Base-by-base conservation (phyloP, 2,797 vertebrate genomes). In the Streptopelia turtur region DNA sequence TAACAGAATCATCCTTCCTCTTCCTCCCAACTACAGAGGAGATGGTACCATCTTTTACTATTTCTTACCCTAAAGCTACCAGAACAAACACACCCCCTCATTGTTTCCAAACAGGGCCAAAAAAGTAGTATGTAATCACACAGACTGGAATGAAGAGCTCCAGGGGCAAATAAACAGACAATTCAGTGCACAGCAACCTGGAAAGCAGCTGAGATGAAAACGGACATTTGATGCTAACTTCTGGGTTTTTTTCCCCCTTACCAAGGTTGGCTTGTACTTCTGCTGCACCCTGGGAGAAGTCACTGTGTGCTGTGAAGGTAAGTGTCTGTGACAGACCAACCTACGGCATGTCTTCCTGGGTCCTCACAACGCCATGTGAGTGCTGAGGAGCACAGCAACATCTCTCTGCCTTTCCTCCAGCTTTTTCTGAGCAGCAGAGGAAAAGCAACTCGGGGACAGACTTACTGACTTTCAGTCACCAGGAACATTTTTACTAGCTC, bases 11-110 rank as follows among this genome's bases (percentile, higher is more conserved):
- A 41, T 66, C 6, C 10, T 69, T 95, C 59, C n/a, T 76, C 72
- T 92, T 93, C 83, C 65, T 89, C 87, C 66, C 70, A 83, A 3
- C 65, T 81, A 87, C 72, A 93, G 52, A 90, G 37, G 27, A 94
- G 92, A 88, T 24, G 15, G 89, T 71, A 85, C 80, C 25, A n/a
- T 91, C 39, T 86, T 89, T 24, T 91, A 66, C 85, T 96, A 76
- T 83, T 94, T 88, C 63, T 88, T 75, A 84, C 84, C 93, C 92
- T 96, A 85, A 68, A 95, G 94, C 90, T 95, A 95, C 72, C 78
- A 90, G 52, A 93, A 81, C 78, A 86, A 95, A 96, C 87, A 90
- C 78, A 87, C 75, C 70, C 89, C 89, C 63, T 83, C 49, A 70
- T 13, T 63, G 70, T 89, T 92, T 97, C 75, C 71, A 86, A 89